These are phyloP conservation scores for Bettongia penicillata DNA, from an alignment of 2,113 vertebrate species.

Conservation along the genomic window DNA sequence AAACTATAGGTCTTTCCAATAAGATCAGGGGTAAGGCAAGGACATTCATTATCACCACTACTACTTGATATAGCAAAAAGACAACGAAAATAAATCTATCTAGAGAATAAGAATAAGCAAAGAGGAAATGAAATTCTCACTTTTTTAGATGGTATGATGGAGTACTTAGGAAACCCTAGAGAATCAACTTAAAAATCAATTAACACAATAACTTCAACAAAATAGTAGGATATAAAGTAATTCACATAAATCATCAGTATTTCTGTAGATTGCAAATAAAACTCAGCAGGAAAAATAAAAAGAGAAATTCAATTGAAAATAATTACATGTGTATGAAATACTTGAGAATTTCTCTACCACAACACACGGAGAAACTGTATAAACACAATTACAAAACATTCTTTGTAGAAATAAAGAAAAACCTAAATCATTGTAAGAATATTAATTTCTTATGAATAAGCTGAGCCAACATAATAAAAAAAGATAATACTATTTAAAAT, in stretches of 20 bases:
- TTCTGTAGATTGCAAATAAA: neutral
- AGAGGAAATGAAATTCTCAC: neutral
- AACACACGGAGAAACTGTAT: neutral
- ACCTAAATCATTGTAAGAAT: neutral
- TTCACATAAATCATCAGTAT: neutral
- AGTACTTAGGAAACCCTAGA: neutral
- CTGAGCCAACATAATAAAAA: neutral
- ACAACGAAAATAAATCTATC: neutral
- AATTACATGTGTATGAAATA: neutral
- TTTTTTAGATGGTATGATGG: neutral
- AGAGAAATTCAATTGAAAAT: neutral
- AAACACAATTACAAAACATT: neutral
- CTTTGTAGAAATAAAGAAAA: neutral
- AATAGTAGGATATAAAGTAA: neutral
- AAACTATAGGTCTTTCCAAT: neutral
- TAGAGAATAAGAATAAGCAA: neutral
- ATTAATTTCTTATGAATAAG: neutral
- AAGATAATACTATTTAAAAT: neutral
- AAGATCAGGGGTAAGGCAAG: neutral
- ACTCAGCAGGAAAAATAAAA: neutral
- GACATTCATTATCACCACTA: neutral
- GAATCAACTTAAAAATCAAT: neutral
- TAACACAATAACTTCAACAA: neutral
- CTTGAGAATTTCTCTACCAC: neutral
- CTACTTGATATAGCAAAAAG: neutral